These are phyloP conservation scores for Oxygymnocypris stewartii DNA, from an alignment of 2,113 vertebrate genomes.

Conservation along the genomic window DNA sequence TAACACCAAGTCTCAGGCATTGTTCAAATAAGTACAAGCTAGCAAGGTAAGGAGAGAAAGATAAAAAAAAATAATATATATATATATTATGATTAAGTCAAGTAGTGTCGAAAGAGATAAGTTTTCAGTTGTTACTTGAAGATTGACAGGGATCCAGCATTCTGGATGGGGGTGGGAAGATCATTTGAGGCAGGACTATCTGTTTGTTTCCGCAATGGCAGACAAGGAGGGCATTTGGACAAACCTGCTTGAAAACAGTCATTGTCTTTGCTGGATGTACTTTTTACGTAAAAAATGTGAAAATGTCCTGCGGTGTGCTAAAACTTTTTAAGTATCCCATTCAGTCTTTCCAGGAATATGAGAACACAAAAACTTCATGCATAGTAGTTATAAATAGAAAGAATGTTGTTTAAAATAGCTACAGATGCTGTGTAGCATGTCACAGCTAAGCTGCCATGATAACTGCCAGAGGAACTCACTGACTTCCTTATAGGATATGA, in stretches of 20 bases:
- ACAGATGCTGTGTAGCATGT: background rate
- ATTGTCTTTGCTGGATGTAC: background rate
- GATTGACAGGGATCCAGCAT: too few species aligned
- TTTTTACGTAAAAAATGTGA: background rate
- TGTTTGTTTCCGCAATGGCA: background rate
- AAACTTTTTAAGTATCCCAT: background rate
- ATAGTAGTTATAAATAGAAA: background rate
- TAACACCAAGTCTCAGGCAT: too few species aligned
- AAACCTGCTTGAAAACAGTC: background rate
- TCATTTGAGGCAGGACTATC: background rate
- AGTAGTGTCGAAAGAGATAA: too few species aligned
- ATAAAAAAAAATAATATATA: too few species aligned
- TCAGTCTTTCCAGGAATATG: background rate
- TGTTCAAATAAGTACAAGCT: too few species aligned
- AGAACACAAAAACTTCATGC: background rate
- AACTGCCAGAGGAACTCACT: background rate
- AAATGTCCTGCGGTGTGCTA: background rate
- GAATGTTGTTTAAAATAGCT: constrained; percentile 1
- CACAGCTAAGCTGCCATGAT: background rate
- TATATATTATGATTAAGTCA: too few species aligned
- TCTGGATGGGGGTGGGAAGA: too few species aligned
- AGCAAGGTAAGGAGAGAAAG: too few species aligned
- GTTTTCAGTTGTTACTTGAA: too few species aligned
- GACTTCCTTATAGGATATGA: background rate
- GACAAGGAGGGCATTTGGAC: background rate